These are phyloP conservation scores for Beroe ovata DNA, from an alignment of 37 sponge, comb jelly and placozoan species.

Conservation along the genomic window DNA sequence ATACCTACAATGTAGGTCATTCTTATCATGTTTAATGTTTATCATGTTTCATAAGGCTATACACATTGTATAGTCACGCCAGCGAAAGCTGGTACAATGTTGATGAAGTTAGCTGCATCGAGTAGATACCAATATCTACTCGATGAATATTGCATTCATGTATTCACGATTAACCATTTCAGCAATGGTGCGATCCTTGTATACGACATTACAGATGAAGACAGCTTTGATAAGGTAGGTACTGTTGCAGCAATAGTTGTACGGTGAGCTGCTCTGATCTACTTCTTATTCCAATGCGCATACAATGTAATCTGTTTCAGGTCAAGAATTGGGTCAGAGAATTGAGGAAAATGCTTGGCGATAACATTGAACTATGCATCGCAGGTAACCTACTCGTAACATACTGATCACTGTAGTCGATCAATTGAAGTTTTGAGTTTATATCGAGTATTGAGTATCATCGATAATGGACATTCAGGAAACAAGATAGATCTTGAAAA, in stretches of 20 bases:
- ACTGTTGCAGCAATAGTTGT: neutral
- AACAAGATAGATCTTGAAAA: conserved; percentile 97
- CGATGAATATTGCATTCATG: neutral
- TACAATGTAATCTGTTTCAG: conserved; percentile 68
- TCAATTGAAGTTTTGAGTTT: too few relatives aligned
- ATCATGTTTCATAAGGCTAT: too few relatives aligned
- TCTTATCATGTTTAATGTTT: too few relatives aligned
- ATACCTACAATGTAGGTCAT: too few relatives aligned
- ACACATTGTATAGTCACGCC: too few relatives aligned
- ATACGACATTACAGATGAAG: conserved; percentile 96
- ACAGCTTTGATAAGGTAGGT: conserved; percentile 91
- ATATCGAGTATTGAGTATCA: too few relatives aligned
- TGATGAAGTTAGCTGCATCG: too few relatives aligned
- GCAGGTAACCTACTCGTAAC: too few relatives aligned
- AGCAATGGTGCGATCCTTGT: conserved; percentile 95
- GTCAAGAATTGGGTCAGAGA: conserved; percentile 97
- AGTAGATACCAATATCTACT: too few relatives aligned
- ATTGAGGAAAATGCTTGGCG: conserved; percentile 88
- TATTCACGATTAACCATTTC: neutral
- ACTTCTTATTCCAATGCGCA: too few relatives aligned
- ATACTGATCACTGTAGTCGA: too few relatives aligned
- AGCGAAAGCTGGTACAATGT: too few relatives aligned
- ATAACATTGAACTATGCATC: conserved; percentile 77
- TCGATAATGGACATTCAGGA: conserved; percentile 67
- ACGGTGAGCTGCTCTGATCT: neutral